Conservation (phyloP, 2,113 vertebrate genomes). For the Narcine bancroftii region DNA sequence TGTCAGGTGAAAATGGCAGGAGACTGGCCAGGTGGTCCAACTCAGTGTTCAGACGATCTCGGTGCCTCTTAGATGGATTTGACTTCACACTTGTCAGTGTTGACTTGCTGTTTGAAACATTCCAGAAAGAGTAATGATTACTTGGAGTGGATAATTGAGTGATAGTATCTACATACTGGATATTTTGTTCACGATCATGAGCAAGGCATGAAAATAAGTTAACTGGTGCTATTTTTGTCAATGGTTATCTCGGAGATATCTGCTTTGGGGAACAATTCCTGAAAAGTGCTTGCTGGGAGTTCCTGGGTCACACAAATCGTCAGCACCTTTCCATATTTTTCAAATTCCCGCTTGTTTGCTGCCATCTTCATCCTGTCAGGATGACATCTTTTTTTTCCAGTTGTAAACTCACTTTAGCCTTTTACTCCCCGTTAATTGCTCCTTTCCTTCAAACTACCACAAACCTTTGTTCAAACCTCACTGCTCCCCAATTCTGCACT, state of each 20-base stretch:
- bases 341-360: background rate
- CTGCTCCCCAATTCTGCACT: background rate
- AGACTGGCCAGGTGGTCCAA: slow-evolving; percentile 88
- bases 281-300: too few relatives aligned
- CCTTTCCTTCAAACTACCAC: background rate
- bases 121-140: background rate
- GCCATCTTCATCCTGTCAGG: background rate
- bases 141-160: background rate
- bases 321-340: background rate
- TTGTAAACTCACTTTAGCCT: background rate
- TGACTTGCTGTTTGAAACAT: slow-evolving; percentile 65
- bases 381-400: too few relatives aligned
- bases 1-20: slow-evolving; percentile 80
- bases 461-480: background rate
- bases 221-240: background rate
- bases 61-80: slow-evolving; percentile 90
- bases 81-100: slow-evolving; percentile 71
- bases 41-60: slow-evolving; percentile 87
- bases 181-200: background rate
- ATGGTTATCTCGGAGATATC: background rate
- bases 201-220: background rate
- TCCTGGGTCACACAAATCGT: background rate
- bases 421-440: background rate
- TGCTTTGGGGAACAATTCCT: background rate
- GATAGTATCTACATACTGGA: background rate